Evolutionary conservation across 2,797 vertebrate genomes (phyloP).

Genomic region (Anisognathus igniventris): DNA sequence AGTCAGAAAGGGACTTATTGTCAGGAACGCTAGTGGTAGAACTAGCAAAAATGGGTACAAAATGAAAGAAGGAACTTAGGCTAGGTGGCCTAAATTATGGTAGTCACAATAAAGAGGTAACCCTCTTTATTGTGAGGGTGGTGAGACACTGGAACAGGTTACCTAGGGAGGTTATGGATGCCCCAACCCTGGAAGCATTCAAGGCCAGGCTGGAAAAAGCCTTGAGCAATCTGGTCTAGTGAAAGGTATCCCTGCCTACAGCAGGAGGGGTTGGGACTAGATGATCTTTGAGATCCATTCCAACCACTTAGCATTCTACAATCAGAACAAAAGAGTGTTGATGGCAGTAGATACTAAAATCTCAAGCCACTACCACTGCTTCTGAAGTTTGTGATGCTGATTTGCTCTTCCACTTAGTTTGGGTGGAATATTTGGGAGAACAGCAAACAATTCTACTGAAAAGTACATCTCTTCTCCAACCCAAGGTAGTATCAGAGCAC

Average conservation of each 20-base stretch:
- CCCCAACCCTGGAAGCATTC: background rate
- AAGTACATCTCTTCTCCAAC: background rate
- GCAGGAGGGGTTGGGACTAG: background rate
- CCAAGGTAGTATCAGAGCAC: background rate
- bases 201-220: background rate
- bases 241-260: background rate
- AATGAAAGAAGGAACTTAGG: background rate
- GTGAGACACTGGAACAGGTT: background rate
- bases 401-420: background rate
- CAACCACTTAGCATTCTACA: background rate
- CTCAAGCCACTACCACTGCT: background rate
- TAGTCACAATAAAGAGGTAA: background rate
- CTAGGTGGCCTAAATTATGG: background rate
- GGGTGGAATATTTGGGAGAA: background rate
- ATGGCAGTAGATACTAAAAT: background rate
- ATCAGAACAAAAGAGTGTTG: background rate
- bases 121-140: background rate
- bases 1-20: rapidly evolving
- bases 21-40: background rate
- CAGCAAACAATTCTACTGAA: background rate
- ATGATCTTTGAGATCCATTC: background rate
- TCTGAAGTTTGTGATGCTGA: background rate
- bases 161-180: background rate
- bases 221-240: background rate
- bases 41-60: background rate